These are phyloP conservation scores for Eledone cirrhosa DNA, from an alignment of 2,888 invertebrate genomes.

Conservation along the genomic window DNA sequence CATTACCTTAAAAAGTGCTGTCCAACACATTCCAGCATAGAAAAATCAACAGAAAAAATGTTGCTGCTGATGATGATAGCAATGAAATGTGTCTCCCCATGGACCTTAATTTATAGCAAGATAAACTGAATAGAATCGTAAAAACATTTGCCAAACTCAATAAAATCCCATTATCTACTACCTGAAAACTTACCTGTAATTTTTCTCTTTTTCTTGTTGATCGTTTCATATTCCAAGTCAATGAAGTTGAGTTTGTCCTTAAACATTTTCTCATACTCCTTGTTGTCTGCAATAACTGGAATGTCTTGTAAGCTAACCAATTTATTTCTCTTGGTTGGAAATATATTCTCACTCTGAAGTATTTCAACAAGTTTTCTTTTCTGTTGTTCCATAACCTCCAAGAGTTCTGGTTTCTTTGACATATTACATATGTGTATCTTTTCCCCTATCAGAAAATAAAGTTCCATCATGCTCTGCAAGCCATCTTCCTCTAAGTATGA, in stretches of 20 bases:
- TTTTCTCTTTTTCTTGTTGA: not conserved
- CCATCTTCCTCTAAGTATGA: not conserved
- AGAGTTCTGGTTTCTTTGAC: not conserved
- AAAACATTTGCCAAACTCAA: no score
- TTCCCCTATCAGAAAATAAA: not conserved
- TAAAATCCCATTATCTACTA: no score
- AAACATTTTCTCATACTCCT: constrained; percentile 54
- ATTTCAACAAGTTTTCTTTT: constrained; percentile 32
- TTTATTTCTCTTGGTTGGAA: constrained; percentile 50
- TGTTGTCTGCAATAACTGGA: constrained; percentile 60
- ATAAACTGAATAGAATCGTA: no score
- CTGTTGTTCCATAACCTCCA: not conserved
- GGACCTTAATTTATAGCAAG: no score
- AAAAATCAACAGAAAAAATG: no score
- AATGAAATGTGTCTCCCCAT: no score
- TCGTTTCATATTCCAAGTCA: constrained; percentile 40
- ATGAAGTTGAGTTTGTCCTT: constrained; percentile 50
- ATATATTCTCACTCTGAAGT: constrained; percentile 42
- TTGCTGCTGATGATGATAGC: no score
- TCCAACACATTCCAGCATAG: no score
- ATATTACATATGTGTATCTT: not conserved
- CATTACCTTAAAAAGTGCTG: no score
- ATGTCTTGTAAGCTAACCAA: constrained; percentile 55
- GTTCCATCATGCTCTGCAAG: not conserved
- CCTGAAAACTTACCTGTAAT: no score